A percentile compares a stretch with the other conserved stretches of the same genome.
Evolutionary conservation across 2,113 vertebrate genomes (phyloP).

Genomic region (Eonycteris spelaea): DNA sequence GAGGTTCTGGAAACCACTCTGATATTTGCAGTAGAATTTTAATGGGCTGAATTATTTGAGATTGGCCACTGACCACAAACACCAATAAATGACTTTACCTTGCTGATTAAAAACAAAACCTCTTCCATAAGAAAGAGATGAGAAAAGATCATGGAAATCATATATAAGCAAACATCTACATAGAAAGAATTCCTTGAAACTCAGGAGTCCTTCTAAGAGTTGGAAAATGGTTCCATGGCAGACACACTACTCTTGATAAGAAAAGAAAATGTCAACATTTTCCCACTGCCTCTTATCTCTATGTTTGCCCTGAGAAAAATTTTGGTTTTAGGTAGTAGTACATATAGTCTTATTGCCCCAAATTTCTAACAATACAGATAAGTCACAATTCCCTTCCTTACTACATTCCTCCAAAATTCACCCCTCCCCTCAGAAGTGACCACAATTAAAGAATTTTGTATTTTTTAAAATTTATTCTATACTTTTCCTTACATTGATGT

Average conservation of each 20-base stretch:
- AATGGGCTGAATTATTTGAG: slow-evolving; percentile 17
- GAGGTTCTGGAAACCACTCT: neutral
- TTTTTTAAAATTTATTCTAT: slow-evolving; percentile 16
- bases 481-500: neutral
- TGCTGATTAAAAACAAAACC: neutral
- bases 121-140: neutral
- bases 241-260: neutral
- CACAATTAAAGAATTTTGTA: neutral
- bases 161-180: neutral
- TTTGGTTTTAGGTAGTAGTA: neutral
- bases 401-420: neutral
- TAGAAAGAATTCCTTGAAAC: neutral
- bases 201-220: neutral
- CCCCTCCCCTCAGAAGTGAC: neutral
- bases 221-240: neutral
- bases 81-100: neutral
- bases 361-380: neutral
- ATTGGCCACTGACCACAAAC: neutral
- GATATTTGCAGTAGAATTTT: neutral
- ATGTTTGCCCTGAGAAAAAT: neutral
- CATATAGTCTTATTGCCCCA: neutral
- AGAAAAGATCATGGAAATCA: neutral
- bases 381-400: neutral
- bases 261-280: neutral
- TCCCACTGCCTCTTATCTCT: neutral